These are phyloP conservation scores for Periplaneta americana DNA, from an alignment of 1,140 invertebrate genomes.

Conservation along the genomic window DNA sequence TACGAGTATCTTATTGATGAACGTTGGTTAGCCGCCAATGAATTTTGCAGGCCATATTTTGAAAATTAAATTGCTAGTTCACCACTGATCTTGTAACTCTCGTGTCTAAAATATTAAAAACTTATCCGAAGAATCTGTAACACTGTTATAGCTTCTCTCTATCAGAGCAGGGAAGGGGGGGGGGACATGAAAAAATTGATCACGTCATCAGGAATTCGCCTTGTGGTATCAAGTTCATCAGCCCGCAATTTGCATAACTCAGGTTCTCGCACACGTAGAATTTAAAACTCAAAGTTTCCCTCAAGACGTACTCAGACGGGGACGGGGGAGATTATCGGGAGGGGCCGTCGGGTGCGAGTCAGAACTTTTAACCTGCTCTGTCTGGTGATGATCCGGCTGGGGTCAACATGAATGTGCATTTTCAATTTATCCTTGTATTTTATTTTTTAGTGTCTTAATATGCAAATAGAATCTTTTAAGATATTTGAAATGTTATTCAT, in stretches of 20 bases:
- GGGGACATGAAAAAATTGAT: not conserved
- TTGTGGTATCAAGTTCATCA: not conserved
- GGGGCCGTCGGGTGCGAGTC: too few species aligned
- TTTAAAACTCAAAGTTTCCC: not conserved
- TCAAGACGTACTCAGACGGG: not conserved
- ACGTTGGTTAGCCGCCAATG: too few species aligned
- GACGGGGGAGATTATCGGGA: not conserved
- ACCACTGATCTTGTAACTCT: not conserved
- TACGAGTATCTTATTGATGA: too few species aligned
- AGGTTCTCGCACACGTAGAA: not conserved
- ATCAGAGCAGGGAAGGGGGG: not conserved
- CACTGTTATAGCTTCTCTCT: not conserved
- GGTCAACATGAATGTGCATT: too few species aligned
- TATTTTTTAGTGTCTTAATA: too few species aligned
- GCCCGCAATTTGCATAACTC: not conserved
- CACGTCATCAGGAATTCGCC: not conserved
- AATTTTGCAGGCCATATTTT: not conserved
- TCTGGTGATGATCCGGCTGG: too few species aligned
- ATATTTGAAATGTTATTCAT: too few species aligned
- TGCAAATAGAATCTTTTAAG: too few species aligned
- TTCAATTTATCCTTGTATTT: too few species aligned
- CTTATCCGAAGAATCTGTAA: not conserved
- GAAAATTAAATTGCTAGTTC: not conserved
- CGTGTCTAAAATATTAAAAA: not conserved
- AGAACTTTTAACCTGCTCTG: too few species aligned